A percentile compares a stretch with the other conserved stretches of the same genome.
Conservation (phyloP, 2,797 vertebrate species). For the Pelobates cultripes region DNA sequence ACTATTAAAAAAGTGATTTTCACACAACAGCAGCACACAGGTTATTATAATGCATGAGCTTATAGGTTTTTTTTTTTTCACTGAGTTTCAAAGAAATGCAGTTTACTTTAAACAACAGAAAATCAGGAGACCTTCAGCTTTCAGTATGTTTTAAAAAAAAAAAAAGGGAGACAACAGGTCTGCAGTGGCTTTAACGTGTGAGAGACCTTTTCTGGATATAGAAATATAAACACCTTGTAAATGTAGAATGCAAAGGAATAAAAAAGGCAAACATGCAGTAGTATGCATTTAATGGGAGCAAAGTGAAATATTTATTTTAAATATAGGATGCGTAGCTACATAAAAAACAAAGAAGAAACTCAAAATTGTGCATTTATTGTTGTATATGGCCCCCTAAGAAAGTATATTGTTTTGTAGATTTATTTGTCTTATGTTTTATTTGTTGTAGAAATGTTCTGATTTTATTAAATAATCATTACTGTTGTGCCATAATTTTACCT, state of each 20-base stretch:
- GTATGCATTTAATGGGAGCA: background rate
- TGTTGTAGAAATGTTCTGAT: too few species aligned
- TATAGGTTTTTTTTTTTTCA: conserved; percentile 25
- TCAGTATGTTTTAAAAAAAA: conserved; percentile 13
- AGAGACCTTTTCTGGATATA: background rate
- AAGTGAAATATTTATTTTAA: background rate
- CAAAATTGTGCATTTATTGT: too few species aligned
- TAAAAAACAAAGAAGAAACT: too few species aligned
- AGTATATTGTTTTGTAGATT: too few species aligned
- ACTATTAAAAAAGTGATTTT: conserved; percentile 55
- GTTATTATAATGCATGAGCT: conserved; percentile 27
- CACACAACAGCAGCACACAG: conserved; percentile 56
- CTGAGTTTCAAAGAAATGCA: conserved; percentile 6
- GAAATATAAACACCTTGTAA: conserved; percentile 4
- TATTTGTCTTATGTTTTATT: too few species aligned
- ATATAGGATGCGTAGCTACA: too few species aligned
- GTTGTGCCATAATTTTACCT: too few species aligned
- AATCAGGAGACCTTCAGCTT: conserved; percentile 13
- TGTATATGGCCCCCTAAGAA: too few species aligned
- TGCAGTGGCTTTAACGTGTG: background rate
- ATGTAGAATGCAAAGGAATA: conserved; percentile 7
- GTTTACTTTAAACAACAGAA: conserved; percentile 7
- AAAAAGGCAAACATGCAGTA: background rate
- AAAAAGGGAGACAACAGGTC: background rate
- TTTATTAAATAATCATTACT: too few species aligned